phyloP scores from a whole-genome alignment of 2,888 invertebrate species.

The Diogma glabrata region DNA sequence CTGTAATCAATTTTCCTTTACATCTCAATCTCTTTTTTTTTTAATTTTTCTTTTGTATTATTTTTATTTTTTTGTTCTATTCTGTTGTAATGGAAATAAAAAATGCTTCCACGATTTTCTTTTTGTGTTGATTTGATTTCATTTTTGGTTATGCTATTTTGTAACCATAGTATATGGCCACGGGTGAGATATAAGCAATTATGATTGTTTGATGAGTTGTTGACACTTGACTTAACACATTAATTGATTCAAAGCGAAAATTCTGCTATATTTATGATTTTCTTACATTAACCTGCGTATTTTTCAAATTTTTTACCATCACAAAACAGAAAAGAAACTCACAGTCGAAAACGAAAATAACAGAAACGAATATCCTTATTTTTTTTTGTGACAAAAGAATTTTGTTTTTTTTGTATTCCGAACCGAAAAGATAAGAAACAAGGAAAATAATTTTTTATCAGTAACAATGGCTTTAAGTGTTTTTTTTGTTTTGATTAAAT shows the following conservation, averaged over 20 bases:
- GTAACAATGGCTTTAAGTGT: too few species aligned
- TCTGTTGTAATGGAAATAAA: not conserved
- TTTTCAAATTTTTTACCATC: too few species aligned
- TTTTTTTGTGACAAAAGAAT: slow-evolving; percentile 8
- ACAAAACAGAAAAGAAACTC: not conserved
- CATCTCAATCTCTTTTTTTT: slow-evolving; percentile 38
- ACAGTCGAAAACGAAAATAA: not conserved
- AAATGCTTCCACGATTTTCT: slow-evolving; percentile 8
- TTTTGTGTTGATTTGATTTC: slow-evolving; percentile 8
- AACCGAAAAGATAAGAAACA: slow-evolving; percentile 3
- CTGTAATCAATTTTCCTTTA: slow-evolving; percentile 40
- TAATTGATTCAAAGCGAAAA: too few species aligned
- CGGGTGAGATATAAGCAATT: too few species aligned
- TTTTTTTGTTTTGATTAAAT: slow-evolving; percentile 14
- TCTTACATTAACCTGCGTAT: too few species aligned
- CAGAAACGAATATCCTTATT: not conserved
- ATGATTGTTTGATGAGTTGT: too few species aligned
- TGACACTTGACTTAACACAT: too few species aligned
- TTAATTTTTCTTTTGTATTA: slow-evolving; percentile 6
- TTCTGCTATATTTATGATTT: too few species aligned
- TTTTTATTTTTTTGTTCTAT: not conserved
- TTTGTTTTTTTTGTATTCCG: not conserved
- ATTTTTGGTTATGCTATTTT: too few species aligned
- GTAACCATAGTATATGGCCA: too few species aligned
- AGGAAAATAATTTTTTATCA: too few species aligned